phyloP scores from a whole-genome alignment of 2,113 vertebrate genomes.

The Noturus placidus region DNA sequence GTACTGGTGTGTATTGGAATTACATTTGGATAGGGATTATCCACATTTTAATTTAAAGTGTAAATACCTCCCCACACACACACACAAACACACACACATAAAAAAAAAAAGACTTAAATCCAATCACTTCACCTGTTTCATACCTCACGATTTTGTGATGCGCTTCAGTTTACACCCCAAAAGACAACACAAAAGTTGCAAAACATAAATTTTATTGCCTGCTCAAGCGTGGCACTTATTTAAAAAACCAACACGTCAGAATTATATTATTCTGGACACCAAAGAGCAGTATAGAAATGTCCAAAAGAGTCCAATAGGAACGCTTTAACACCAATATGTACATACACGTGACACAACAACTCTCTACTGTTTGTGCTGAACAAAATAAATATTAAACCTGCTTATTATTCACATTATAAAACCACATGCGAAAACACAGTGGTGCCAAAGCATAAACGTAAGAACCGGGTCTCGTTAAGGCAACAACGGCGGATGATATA shows the following conservation, averaged over 20 bases:
- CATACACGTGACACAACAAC: background rate
- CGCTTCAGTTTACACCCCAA: background rate
- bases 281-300: background rate
- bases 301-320: background rate
- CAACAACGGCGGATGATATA: background rate
- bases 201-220: conserved; percentile 46
- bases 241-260: background rate
- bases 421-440: background rate
- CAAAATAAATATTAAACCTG: conserved; percentile 48
- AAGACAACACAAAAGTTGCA: conserved; percentile 4
- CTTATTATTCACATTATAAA: conserved; percentile 45
- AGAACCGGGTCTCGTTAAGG: background rate
- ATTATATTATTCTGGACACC: conserved; percentile 11
- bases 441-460: background rate
- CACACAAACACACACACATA: too few relatives aligned
- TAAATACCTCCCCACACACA: too few relatives aligned
- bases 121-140: background rate
- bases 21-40: background rate
- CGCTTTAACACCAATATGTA: background rate
- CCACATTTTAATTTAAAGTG: too few relatives aligned
- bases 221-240: background rate
- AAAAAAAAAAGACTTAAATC: too few relatives aligned
- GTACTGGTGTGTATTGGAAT: background rate
- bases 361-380: background rate
- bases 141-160: background rate